phyloP scores from a whole-genome alignment of 2,797 vertebrate genomes.

The Chelmon rostratus region DNA sequence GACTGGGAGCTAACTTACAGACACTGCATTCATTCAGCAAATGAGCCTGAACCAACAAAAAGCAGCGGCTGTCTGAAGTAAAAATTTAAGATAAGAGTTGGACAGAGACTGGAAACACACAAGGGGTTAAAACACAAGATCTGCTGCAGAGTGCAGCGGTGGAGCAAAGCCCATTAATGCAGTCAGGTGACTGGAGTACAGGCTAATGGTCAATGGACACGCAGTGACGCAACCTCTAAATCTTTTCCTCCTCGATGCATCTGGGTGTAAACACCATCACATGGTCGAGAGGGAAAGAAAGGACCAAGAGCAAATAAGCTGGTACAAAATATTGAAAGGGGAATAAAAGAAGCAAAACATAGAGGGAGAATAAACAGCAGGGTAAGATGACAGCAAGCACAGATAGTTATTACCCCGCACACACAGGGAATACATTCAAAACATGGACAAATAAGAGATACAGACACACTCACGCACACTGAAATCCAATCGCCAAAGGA shows the following conservation, averaged over 20 bases:
- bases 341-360: neutral
- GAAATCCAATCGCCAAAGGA: constrained; percentile 20
- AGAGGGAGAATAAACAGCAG: neutral
- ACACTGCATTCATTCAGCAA: constrained; percentile 58
- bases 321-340: constrained; percentile 1
- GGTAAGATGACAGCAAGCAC: neutral
- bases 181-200: constrained; percentile 63
- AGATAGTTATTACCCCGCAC: constrained; percentile 30
- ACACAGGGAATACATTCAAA: constrained; percentile 34
- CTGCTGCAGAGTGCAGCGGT: constrained; percentile 36
- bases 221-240: constrained; percentile 65
- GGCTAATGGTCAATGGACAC: constrained; percentile 52
- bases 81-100: constrained; percentile 9
- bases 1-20: constrained; percentile 49
- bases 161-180: constrained; percentile 57
- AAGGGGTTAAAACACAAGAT: constrained; percentile 53
- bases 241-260: constrained; percentile 62
- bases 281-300: constrained; percentile 14
- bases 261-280: constrained; percentile 69
- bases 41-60: constrained; percentile 18
- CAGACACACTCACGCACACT: neutral
- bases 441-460: constrained; percentile 4
- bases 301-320: neutral
- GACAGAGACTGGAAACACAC: constrained; percentile 17
- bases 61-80: constrained; percentile 7